Evolutionary conservation across 2,113 vertebrate species (phyloP).

Genomic region (Acanthochromis polyacanthus): DNA sequence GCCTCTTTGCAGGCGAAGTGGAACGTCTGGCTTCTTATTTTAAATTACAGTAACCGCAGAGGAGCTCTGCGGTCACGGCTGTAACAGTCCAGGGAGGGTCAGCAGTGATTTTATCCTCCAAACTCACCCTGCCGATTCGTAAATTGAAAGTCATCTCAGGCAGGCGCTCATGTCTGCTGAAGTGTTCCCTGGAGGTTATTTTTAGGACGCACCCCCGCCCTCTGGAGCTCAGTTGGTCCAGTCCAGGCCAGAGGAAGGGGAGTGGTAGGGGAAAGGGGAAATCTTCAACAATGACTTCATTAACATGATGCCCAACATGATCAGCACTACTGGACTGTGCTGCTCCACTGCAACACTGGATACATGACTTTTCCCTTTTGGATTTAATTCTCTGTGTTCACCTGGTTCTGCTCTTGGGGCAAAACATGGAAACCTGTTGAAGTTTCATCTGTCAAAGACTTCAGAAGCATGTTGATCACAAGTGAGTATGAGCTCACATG

Average conservation of each 20-base stretch:
- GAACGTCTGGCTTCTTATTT: slow-evolving; percentile 3
- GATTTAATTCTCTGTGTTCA: slow-evolving; percentile 20
- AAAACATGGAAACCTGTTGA: slow-evolving; percentile 54
- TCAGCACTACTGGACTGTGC: slow-evolving; percentile 26
- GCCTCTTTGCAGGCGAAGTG: background rate
- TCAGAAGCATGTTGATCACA: slow-evolving; percentile 78
- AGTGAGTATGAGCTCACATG: slow-evolving; percentile 76
- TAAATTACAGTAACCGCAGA: background rate
- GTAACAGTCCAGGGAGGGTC: background rate
- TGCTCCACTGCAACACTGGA: slow-evolving; percentile 16
- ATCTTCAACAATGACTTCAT: slow-evolving; percentile 72
- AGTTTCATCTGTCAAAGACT: slow-evolving; percentile 15
- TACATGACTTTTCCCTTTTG: slow-evolving; percentile 12
- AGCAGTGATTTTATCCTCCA: slow-evolving; percentile 24
- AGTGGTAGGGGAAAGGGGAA: slow-evolving; percentile 61
- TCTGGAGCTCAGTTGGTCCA: slow-evolving; percentile 62
- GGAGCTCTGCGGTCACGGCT: too few relatives aligned
- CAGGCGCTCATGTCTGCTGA: slow-evolving; percentile 22
- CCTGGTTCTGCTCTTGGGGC: background rate
- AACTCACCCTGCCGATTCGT: background rate
- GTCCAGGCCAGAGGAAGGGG: slow-evolving; percentile 68
- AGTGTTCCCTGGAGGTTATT: slow-evolving; percentile 53
- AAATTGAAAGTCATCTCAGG: background rate
- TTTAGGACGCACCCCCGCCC: slow-evolving; percentile 51
- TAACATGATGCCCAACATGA: slow-evolving; percentile 57